Percentiles rank a stretch among this genome's conserved stretches.
phyloP scores from a whole-genome alignment of 1,140 invertebrate genomes.

The Drosophila erecta region DNA sequence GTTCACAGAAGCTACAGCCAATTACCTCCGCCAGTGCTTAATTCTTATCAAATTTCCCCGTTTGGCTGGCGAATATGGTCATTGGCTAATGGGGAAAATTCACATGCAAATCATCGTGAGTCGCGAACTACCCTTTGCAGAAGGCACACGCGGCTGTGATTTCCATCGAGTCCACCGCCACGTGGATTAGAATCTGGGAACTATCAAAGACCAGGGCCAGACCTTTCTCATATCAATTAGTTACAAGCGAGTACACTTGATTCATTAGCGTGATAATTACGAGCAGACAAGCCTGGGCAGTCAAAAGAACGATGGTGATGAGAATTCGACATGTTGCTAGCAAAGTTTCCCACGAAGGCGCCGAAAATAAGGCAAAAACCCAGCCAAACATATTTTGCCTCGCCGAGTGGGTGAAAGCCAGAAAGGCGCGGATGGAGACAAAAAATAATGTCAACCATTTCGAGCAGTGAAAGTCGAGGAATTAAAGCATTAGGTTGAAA shows the following conservation, averaged over 20 bases:
- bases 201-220: conserved; percentile 34
- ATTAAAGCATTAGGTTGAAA: conserved; percentile 46
- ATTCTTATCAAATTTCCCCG: conserved; percentile 51
- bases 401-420: conserved; percentile 12
- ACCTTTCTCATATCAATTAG: conserved; percentile 80
- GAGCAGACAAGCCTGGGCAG: conserved; percentile 45
- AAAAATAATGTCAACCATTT: conserved; percentile 63
- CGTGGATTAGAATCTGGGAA: conserved; percentile 29
- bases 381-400: conserved; percentile 44
- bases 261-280: conserved; percentile 82
- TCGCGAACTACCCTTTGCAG: conserved; percentile 19
- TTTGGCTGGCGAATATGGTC: neutral
- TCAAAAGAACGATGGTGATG: conserved; percentile 38
- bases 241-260: conserved; percentile 78
- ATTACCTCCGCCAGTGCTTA: conserved; percentile 58
- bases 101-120: conserved; percentile 59
- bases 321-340: conserved; percentile 53
- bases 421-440: neutral
- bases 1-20: conserved; percentile 66
- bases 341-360: conserved; percentile 62
- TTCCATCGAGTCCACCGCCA: conserved; percentile 19
- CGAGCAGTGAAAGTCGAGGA: conserved; percentile 31
- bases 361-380: conserved; percentile 21
- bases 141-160: conserved; percentile 3
- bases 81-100: conserved; percentile 23